Percentiles rank a stretch among this genome's conserved stretches.
Evolutionary conservation across 2,797 vertebrate genomes (phyloP).

Genomic region (Pempheris klunzingeri): DNA sequence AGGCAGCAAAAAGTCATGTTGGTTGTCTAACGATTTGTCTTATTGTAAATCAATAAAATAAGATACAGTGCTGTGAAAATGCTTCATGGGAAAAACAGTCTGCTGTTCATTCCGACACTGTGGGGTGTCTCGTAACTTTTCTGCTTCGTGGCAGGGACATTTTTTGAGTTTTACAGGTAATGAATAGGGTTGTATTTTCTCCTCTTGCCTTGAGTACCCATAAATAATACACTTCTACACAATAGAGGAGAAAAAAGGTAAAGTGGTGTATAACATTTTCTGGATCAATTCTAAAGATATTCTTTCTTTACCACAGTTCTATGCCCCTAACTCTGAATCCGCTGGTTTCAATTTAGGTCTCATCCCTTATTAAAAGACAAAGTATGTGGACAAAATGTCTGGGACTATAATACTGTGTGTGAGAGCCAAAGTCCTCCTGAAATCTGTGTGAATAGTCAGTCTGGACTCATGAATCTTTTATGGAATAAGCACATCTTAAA

Average conservation of each 20-base stretch:
- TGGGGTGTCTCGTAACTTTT: conserved; percentile 1
- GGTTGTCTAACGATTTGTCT: conserved; percentile 48
- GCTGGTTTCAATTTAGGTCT: not conserved
- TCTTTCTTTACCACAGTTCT: rapidly evolving
- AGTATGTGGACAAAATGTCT: conserved; percentile 31
- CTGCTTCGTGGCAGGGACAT: conserved; percentile 2
- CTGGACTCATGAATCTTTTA: conserved; percentile 53
- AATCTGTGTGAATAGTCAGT: conserved; percentile 30
- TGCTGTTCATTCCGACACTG: conserved; percentile 12
- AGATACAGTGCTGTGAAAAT: conserved; percentile 32
- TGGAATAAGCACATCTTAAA: conserved; percentile 52
- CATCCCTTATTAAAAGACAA: conserved; percentile 12
- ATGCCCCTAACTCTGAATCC: not conserved
- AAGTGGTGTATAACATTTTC: not conserved
- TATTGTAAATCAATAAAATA: conserved; percentile 59
- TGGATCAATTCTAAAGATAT: not conserved
- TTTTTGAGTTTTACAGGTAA: conserved; percentile 45
- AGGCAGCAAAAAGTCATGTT: conserved; percentile 17
- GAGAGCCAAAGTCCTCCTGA: conserved; percentile 33
- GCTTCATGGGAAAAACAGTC: not conserved
- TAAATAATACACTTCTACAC: conserved; percentile 37
- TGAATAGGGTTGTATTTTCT: conserved; percentile 45
- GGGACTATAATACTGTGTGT: not conserved
- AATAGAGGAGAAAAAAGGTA: not conserved
- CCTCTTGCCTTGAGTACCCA: conserved; percentile 18